phyloP scores from a whole-genome alignment of 2,113 vertebrate genomes.

The Malurus elegans region DNA sequence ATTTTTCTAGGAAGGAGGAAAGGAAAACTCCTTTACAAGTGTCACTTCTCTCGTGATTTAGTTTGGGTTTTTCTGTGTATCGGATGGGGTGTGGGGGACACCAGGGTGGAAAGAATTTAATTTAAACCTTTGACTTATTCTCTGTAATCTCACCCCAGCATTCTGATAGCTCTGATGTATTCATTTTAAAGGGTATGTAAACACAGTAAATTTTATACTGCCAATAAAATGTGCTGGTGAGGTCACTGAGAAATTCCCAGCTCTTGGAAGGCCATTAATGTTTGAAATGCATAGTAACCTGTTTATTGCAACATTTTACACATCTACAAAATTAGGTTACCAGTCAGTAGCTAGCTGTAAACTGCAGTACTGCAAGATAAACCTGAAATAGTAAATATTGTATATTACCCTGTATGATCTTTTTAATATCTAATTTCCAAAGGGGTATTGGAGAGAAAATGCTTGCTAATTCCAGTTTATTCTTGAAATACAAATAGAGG shows the following conservation, averaged over 20 bases:
- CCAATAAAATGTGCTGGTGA: constrained; percentile 64
- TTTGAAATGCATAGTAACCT: constrained; percentile 70
- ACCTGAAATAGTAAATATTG: constrained; percentile 8
- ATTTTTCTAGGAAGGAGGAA: neutral
- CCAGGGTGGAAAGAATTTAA: neutral
- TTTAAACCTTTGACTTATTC: neutral
- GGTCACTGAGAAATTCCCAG: constrained; percentile 63
- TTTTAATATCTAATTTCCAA: constrained; percentile 22
- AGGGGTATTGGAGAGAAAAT: neutral
- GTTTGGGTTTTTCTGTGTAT: neutral
- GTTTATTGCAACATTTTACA: constrained; percentile 69
- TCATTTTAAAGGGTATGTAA: constrained; percentile 59
- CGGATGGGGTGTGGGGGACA: neutral
- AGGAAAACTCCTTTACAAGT: neutral
- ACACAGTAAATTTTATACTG: constrained; percentile 63
- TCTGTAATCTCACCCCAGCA: neutral
- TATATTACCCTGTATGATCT: neutral
- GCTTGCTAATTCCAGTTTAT: neutral
- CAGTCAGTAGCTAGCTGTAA: constrained; percentile 40
- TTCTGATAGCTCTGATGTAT: constrained; percentile 42
- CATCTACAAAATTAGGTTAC: constrained; percentile 24
- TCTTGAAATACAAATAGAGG: neutral
- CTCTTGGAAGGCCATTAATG: constrained; percentile 56
- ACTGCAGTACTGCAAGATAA: constrained; percentile 9
- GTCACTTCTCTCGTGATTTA: neutral